A percentile compares a stretch with the other conserved stretches of the same genome.
phyloP scores from a whole-genome alignment of 2,888 invertebrate species.

The Hydrotaea cyrtoneurina region DNA sequence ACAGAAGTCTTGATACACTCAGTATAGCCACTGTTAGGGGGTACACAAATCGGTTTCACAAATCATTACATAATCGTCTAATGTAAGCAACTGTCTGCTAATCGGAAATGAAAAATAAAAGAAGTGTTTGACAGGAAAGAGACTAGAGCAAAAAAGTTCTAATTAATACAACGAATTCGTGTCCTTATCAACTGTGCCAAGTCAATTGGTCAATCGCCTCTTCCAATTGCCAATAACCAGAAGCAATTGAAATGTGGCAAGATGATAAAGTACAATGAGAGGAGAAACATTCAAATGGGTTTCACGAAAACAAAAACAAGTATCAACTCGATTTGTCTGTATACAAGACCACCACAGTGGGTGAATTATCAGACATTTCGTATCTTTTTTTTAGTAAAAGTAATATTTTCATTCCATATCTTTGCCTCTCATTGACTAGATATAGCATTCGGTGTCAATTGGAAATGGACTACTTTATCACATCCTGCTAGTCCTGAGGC shows the following conservation, averaged over 20 bases:
- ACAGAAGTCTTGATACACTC: no score
- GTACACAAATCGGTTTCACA: neutral
- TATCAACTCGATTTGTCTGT: neutral
- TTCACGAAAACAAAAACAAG: conserved; percentile 1
- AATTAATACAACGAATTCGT: conserved; percentile 32
- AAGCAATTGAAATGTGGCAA: conserved; percentile 35
- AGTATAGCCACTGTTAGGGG: no score
- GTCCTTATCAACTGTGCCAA: conserved; percentile 34
- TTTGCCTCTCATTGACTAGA: no score
- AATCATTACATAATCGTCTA: conserved; percentile 3
- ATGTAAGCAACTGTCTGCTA: conserved; percentile 27
- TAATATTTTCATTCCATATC: no score
- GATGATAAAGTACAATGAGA: neutral
- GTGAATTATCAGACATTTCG: no score
- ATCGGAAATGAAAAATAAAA: neutral
- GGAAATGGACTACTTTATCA: no score
- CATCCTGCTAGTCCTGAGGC: no score
- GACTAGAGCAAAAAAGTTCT: conserved; percentile 14
- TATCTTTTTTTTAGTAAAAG: no score
- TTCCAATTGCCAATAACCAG: conserved; percentile 44
- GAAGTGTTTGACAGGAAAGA: neutral
- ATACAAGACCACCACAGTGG: no score
- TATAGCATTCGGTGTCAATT: no score
- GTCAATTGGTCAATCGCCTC: conserved; percentile 38
- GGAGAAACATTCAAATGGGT: neutral